Percentiles rank a stretch among this genome's conserved stretches.
These are phyloP conservation scores for Drosophila ustulata DNA, from an alignment of 2,888 invertebrate species.

Conservation along the genomic window DNA sequence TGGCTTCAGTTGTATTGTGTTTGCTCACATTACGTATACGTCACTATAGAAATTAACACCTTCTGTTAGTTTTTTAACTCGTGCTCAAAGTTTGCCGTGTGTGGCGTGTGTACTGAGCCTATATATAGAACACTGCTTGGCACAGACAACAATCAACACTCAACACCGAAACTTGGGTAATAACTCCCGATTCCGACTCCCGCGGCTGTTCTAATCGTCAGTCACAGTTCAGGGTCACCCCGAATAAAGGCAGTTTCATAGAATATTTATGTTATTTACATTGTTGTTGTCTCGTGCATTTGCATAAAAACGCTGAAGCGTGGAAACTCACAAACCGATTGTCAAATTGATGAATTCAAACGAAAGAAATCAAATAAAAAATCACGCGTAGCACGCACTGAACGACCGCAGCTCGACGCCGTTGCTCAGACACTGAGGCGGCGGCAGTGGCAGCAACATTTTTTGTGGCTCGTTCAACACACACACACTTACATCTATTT, in stretches of 20 bases:
- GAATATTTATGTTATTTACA: constrained; percentile 56
- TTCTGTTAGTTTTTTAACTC: constrained; percentile 34
- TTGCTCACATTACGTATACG: constrained; percentile 58
- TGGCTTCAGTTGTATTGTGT: constrained; percentile 25
- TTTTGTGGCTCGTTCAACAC: constrained; percentile 22
- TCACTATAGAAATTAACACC: constrained; percentile 58
- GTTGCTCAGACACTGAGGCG: constrained; percentile 73
- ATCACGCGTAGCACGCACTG: constrained; percentile 4
- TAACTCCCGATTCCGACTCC: constrained; percentile 21
- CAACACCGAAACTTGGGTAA: constrained; percentile 1
- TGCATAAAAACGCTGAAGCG: constrained; percentile 52
- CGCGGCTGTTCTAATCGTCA: constrained; percentile 2
- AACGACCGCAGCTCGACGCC: constrained; percentile 63
- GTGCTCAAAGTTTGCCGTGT: constrained; percentile 28
- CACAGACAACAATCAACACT: constrained; percentile 29
- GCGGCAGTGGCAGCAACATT: constrained; percentile 38
- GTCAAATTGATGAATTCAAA: constrained; percentile 16
- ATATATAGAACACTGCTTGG: constrained; percentile 42
- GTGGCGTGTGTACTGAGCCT: constrained; percentile 24
- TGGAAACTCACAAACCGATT: constrained; percentile 34
- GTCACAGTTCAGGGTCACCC: constrained; percentile 52
- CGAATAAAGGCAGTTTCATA: constrained; percentile 30
- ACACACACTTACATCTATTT: constrained; percentile 35
- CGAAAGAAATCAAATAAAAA: constrained; percentile 9
- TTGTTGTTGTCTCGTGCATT: constrained; percentile 45